Percentiles rank a stretch among this genome's conserved stretches.
Conservation (phyloP, 2,797 vertebrate species). For the Pangasius mekongensis region DNA sequence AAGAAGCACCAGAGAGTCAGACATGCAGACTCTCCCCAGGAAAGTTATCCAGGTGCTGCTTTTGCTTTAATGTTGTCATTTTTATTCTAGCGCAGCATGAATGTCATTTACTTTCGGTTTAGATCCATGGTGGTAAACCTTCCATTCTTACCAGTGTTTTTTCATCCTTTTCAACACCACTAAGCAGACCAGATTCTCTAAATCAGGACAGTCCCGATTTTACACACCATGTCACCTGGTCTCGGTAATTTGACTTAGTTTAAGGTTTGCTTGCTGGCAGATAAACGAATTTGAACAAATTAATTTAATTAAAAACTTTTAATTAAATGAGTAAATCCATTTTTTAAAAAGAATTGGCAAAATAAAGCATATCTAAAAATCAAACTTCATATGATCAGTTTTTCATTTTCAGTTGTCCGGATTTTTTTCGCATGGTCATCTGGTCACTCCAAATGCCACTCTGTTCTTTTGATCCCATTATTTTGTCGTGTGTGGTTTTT, state of each 20-base stretch:
- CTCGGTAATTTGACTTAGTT: not conserved
- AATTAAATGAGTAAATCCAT: not conserved
- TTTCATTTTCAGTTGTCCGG: not conserved
- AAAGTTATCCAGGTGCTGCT: constrained; percentile 50
- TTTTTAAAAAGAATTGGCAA: too few species aligned
- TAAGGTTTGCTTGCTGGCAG: not conserved
- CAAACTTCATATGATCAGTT: not conserved
- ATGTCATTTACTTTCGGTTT: not conserved
- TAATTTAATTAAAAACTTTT: not conserved
- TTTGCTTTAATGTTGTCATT: not conserved
- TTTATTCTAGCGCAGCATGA: not conserved
- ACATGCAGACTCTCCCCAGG: constrained; percentile 59
- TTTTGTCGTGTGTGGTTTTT: not conserved
- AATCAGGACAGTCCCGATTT: not conserved
- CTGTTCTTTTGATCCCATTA: not conserved
- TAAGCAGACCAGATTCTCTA: not conserved
- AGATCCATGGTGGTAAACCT: not conserved
- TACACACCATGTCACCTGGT: not conserved
- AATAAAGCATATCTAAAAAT: not conserved
- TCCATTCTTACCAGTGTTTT: not conserved
- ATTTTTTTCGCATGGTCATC: not conserved
- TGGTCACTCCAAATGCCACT: not conserved
- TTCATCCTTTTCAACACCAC: not conserved
- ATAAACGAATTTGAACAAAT: not conserved
- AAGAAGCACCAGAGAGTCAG: constrained; percentile 61